These are phyloP conservation scores for Cataglyphis cursor DNA, from an alignment of 2,888 invertebrate species.

Conservation along the genomic window DNA sequence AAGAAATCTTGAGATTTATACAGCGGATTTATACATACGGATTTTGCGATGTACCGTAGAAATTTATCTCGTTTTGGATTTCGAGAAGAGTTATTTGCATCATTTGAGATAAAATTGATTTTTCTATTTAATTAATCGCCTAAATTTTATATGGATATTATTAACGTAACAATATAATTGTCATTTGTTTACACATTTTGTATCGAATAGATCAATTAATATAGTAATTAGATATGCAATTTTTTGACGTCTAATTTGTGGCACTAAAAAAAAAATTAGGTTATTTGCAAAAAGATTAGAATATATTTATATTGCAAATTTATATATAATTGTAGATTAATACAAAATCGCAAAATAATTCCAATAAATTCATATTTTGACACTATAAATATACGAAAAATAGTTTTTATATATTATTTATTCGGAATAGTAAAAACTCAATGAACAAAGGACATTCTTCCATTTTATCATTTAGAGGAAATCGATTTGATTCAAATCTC, in stretches of 20 bases:
- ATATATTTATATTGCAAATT: background rate
- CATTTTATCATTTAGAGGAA: background rate
- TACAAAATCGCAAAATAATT: background rate
- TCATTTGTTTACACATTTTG: background rate
- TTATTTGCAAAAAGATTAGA: constrained; percentile 7
- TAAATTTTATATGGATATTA: constrained; percentile 14
- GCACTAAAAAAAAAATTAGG: constrained; percentile 5
- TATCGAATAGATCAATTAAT: background rate
- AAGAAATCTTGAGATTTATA: constrained; percentile 39
- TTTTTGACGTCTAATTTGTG: constrained; percentile 6
- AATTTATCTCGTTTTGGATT: constrained; percentile 9
- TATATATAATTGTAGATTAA: constrained; percentile 1
- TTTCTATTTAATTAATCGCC: background rate
- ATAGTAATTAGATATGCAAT: background rate
- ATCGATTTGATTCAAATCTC: background rate
- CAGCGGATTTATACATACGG: background rate
- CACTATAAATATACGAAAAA: background rate
- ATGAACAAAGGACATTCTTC: background rate
- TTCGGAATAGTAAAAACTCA: background rate
- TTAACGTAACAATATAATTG: background rate
- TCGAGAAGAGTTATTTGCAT: background rate
- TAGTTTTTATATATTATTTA: background rate
- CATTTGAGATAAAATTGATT: constrained; percentile 2
- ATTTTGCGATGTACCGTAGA: background rate
- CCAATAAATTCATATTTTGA: background rate